These are phyloP conservation scores for Microplitis manilae DNA, from an alignment of 2,888 invertebrate genomes.

Conservation along the genomic window DNA sequence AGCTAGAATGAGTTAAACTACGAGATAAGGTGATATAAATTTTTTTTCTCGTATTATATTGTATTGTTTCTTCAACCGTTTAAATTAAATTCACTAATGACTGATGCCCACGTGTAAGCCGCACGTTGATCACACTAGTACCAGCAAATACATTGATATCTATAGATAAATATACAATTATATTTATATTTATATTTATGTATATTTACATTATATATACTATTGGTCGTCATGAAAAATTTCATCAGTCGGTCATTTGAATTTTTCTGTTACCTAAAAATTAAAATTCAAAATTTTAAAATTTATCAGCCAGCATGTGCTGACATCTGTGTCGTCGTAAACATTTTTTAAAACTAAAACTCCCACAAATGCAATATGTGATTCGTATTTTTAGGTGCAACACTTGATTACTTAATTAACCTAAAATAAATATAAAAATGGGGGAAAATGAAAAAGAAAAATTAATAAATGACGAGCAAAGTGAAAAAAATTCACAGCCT, in stretches of 20 bases:
- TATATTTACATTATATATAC: not conserved
- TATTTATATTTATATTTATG: not conserved
- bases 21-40: not conserved
- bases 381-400: not conserved
- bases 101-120: constrained; percentile 47
- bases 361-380: not conserved
- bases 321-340: not conserved
- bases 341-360: not conserved
- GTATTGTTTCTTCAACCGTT: constrained; percentile 1
- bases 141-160: too few relatives aligned
- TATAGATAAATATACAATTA: not conserved
- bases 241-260: constrained; percentile 1
- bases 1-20: not conserved
- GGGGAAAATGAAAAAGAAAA: constrained; percentile 22
- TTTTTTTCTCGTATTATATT: not conserved
- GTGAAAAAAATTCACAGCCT: not conserved
- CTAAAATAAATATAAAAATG: not conserved
- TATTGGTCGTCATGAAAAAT: not conserved
- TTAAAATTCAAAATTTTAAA: not conserved
- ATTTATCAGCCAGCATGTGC: not conserved
- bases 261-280: not conserved
- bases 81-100: constrained; percentile 37
- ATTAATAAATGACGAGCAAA: not conserved
- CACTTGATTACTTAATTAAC: not conserved
- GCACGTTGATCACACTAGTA: not conserved